Evolutionary conservation across 2,888 invertebrate species (phyloP).

Genomic region (Eristalinus aeneus): DNA sequence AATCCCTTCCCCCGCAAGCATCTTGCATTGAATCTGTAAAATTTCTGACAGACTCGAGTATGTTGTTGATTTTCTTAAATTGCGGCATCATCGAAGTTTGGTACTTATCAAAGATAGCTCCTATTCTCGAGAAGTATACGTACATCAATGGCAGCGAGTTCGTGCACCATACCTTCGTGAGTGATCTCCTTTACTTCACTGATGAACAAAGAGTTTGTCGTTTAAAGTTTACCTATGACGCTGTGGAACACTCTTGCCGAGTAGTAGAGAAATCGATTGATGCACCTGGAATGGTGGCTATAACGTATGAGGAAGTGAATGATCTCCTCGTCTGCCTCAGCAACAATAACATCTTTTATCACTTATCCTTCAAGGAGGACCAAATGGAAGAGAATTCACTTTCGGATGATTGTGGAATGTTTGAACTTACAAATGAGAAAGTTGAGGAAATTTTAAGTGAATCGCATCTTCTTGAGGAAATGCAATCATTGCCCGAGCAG

Average conservation of each 20-base stretch:
- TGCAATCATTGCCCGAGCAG: conserved; percentile 71
- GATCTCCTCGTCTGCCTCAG: conserved; percentile 77
- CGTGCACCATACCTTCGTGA: conserved; percentile 74
- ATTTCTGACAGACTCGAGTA: conserved; percentile 72
- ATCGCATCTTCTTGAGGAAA: conserved; percentile 72
- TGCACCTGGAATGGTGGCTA: conserved; percentile 76
- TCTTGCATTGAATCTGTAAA: conserved; percentile 74
- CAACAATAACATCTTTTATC: conserved; percentile 79
- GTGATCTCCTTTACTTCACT: conserved; percentile 76
- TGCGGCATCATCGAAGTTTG: conserved; percentile 78
- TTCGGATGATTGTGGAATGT: conserved; percentile 61
- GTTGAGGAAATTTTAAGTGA: conserved; percentile 72
- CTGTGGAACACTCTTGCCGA: conserved; percentile 72
- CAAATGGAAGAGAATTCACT: conserved; percentile 11
- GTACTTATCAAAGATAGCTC: conserved; percentile 74
- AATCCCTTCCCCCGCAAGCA: conserved; percentile 70
- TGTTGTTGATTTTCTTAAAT: conserved; percentile 75
- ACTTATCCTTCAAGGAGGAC: conserved; percentile 70
- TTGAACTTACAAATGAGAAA: conserved; percentile 73
- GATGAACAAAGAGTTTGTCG: conserved; percentile 75
- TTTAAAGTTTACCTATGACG: conserved; percentile 73
- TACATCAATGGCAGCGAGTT: conserved; percentile 75
- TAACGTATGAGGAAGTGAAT: conserved; percentile 76
- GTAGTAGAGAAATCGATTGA: conserved; percentile 73
- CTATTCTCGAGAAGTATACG: conserved; percentile 73